Percentiles rank a stretch among this genome's conserved stretches.
phyloP scores from a whole-genome alignment of 2,797 vertebrate species.

The Rhabdophis nuchalis region DNA sequence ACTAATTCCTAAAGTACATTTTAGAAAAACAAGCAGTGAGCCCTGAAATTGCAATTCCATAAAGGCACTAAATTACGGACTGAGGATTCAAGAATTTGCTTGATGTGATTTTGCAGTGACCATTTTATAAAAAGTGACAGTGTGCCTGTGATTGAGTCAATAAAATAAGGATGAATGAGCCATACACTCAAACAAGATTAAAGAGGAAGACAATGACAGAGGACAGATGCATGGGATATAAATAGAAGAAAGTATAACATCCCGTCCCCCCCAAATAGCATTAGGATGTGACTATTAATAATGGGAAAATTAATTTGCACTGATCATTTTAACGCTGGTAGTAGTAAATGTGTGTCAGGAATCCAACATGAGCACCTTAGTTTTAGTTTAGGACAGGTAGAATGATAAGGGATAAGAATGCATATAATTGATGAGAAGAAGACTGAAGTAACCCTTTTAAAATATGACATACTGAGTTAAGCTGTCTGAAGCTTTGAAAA shows the following conservation, averaged over 20 bases:
- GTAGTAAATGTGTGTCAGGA: not conserved
- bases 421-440: conserved; percentile 41
- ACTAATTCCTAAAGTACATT: conserved; percentile 99
- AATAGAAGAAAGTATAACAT: conserved; percentile 65
- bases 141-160: conserved; percentile 90
- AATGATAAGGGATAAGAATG: conserved; percentile 28
- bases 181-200: conserved; percentile 97
- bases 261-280: conserved; percentile 60
- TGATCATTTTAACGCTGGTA: conserved; percentile 59
- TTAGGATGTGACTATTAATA: conserved; percentile 69
- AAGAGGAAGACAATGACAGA: conserved; percentile 82
- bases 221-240: conserved; percentile 72
- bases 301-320: conserved; percentile 66
- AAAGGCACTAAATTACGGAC: conserved; percentile 99
- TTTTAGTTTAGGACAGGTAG: conserved; percentile 42
- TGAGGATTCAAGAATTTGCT: conserved; percentile 96
- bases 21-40: conserved; percentile 99
- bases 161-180: conserved; percentile 97
- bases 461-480: conserved; percentile 19
- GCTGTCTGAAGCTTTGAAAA: conserved; percentile 34
- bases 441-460: conserved; percentile 19
- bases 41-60: conserved; percentile 99
- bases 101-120: conserved; percentile 90
- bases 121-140: conserved; percentile 87
- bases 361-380: conserved; percentile 33